phyloP scores from a whole-genome alignment of 2,888 invertebrate species.

The Mythimna pallens region DNA sequence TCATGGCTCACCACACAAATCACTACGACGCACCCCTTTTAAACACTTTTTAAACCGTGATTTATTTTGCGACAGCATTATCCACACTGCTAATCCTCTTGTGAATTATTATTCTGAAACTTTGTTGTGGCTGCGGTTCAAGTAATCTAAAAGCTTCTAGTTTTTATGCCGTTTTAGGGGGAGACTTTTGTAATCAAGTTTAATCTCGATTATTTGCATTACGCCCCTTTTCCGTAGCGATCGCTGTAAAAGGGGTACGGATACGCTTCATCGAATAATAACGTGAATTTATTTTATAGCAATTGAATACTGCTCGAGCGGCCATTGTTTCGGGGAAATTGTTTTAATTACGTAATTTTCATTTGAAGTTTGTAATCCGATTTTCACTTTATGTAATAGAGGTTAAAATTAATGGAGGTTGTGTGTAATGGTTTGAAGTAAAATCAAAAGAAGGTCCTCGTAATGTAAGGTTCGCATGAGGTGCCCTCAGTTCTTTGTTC shows the following conservation, averaged over 20 bases:
- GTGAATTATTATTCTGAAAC: constrained; percentile 84
- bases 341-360: constrained; percentile 67
- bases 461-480: constrained; percentile 76
- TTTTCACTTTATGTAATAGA: constrained; percentile 60
- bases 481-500: constrained; percentile 80
- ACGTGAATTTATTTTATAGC: constrained; percentile 62
- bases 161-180: constrained; percentile 75
- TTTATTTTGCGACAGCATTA: constrained; percentile 83
- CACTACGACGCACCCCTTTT: constrained; percentile 79
- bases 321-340: constrained; percentile 62
- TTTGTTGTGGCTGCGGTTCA: constrained; percentile 82
- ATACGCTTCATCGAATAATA: constrained; percentile 71
- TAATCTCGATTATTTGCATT: constrained; percentile 64
- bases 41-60: constrained; percentile 83
- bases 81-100: constrained; percentile 82
- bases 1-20: constrained; percentile 79
- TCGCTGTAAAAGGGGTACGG: constrained; percentile 56
- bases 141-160: constrained; percentile 79
- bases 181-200: constrained; percentile 67
- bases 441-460: constrained; percentile 65
- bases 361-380: constrained; percentile 64
- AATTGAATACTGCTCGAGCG: constrained; percentile 62
- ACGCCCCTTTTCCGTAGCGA: constrained; percentile 46
- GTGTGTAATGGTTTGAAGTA: constrained; percentile 61
- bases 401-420: constrained; percentile 64